Conservation (phyloP, 2,113 vertebrate species). For the Melanotaenia duboulayi region DNA sequence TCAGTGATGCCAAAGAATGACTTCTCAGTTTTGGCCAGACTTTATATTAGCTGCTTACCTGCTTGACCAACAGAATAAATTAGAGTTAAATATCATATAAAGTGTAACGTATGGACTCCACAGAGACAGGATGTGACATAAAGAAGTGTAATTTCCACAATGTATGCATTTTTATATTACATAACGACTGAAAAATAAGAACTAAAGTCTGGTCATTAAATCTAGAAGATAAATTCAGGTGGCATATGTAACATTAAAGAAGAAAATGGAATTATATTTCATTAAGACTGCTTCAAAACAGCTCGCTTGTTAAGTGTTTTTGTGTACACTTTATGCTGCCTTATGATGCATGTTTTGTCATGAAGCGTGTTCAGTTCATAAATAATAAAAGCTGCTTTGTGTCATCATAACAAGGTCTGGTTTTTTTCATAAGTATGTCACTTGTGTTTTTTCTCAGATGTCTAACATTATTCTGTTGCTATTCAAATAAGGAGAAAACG, state of each 20-base stretch:
- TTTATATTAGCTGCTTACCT: not conserved
- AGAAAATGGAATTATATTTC: not conserved
- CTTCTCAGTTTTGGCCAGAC: constrained; percentile 14
- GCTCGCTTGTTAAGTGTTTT: not conserved
- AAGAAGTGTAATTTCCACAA: constrained; percentile 14
- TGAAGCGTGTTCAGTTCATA: not conserved
- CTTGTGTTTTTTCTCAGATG: no score
- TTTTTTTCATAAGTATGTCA: no score
- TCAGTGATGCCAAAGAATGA: constrained; percentile 38
- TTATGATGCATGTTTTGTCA: not conserved
- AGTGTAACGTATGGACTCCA: no score
- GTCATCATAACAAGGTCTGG: no score
- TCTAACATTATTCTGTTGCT: no score
- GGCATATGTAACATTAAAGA: not conserved
- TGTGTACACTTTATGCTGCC: not conserved
- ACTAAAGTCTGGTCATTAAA: not conserved
- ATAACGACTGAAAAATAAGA: not conserved
- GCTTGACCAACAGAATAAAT: no score
- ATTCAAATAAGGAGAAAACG: no score
- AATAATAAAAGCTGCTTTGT: no score
- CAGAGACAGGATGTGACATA: no score
- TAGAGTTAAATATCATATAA: no score
- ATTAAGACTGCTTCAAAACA: not conserved
- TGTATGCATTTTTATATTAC: not conserved
- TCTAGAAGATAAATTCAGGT: not conserved